Evolutionary conservation across 1,140 invertebrate species (phyloP).

Genomic region (Triops longicaudatus): DNA sequence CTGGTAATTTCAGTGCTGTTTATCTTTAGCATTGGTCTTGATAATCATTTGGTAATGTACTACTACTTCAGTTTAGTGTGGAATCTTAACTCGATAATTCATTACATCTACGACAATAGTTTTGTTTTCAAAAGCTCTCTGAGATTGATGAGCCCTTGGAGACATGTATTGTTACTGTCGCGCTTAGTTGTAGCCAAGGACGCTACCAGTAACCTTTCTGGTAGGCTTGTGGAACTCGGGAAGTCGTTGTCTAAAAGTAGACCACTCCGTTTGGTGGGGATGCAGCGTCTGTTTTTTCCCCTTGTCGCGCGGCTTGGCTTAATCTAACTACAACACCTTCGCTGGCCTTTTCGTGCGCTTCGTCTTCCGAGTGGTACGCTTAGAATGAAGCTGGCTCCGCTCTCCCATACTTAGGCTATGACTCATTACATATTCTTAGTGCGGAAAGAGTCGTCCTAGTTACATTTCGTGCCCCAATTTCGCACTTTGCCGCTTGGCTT

Average conservation of each 20-base stretch:
- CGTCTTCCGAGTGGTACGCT: background rate
- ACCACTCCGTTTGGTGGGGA: background rate
- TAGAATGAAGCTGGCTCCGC: background rate
- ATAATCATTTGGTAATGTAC: no score
- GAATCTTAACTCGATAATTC: no score
- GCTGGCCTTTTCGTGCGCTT: background rate
- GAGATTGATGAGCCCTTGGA: no score
- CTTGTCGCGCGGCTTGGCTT: background rate
- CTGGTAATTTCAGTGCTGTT: background rate
- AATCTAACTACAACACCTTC: background rate
- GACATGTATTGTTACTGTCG: no score
- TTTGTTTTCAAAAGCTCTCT: no score
- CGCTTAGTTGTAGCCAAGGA: no score
- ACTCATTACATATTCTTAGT: background rate
- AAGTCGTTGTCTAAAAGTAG: slow-evolving; percentile 1
- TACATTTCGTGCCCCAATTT: background rate
- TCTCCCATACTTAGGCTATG: background rate
- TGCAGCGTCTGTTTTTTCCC: background rate
- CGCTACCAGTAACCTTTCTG: background rate
- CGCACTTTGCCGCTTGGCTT: background rate
- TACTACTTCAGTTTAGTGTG: no score
- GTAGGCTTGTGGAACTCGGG: background rate
- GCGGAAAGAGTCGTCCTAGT: background rate
- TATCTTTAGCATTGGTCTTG: background rate
- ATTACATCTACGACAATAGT: no score